Evolutionary conservation across 2,888 invertebrate genomes (phyloP).

Genomic region (Muschampia plurimacula): DNA sequence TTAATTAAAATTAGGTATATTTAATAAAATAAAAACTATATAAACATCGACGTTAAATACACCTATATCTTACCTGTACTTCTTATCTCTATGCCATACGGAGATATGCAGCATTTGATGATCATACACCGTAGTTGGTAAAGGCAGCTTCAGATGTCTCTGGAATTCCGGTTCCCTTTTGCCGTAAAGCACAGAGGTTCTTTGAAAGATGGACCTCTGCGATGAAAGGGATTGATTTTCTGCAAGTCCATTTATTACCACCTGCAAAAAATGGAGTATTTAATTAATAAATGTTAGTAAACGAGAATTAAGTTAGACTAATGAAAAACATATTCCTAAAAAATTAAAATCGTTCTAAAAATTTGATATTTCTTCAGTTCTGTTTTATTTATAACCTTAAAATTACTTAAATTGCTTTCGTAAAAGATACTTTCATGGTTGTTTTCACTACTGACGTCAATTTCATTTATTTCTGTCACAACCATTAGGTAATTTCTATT

Average conservation of each 20-base stretch:
- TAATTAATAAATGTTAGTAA: neutral
- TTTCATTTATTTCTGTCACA: neutral
- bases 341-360: neutral
- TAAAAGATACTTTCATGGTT: neutral
- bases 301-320: too few relatives aligned
- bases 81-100: slow-evolving; percentile 94
- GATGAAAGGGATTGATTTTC: slow-evolving; percentile 73
- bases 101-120: slow-evolving; percentile 90
- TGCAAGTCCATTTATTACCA: slow-evolving; percentile 81
- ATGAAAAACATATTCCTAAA: too few relatives aligned
- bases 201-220: slow-evolving; percentile 88
- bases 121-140: slow-evolving; percentile 81
- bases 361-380: neutral
- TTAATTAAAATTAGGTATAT: too few relatives aligned
- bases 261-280: slow-evolving; percentile 63
- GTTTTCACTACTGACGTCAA: neutral
- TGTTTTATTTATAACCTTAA: neutral
- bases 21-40: neutral
- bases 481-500: slow-evolving; percentile 8
- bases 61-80: slow-evolving; percentile 87
- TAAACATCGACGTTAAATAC: neutral
- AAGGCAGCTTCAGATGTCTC: slow-evolving; percentile 90
- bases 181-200: slow-evolving; percentile 93
- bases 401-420: neutral
- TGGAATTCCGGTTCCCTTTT: slow-evolving; percentile 92